Base-by-base conservation (phyloP, 2,888 invertebrate genomes). In the Xanthorhoe designata region DNA sequence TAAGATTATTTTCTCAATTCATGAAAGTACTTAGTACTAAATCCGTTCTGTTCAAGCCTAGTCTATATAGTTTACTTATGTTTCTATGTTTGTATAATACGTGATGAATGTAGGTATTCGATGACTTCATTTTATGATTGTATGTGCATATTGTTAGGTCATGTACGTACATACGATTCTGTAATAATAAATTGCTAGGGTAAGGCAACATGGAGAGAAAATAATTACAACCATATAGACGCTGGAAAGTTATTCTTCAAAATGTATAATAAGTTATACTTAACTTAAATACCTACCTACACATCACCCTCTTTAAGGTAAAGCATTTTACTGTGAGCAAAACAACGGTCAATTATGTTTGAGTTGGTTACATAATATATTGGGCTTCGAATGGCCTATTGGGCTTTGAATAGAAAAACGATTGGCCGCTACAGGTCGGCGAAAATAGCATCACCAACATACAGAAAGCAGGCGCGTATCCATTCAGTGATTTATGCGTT, bases 391-490 rank as follows among this genome's bases (percentile, higher is more conserved):
- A n/a, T n/a, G n/a, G n/a, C n/a, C n/a, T 72, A 79, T 78, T 76
- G 84, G 85, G 52, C 79, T 87, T 88, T 87, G 83, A 81, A 87
- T 89, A 86, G 83, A 81, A 84, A 84, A 87, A 80, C 82, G 79
- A 81, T 82, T 80, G 79, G 77, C 75, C 71, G 77, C 71, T 71
- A 68, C 74, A 70, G 75, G 76, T 80, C 81, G 80, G 79, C 85
- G 78, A 88, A 92, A 92, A 92, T 91, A 92, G 90, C 85, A 82
- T 78, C 82, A 86, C 80, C 84, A 85, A 90, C 85, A 80, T 89
- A 92, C 92, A 92, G 86, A 91, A 92, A 92, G 84, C 92, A 93
- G 92, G 87, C 89, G 85, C 88, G 78, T 86, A 82, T 84, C 86
- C 82, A 82, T 85, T 80, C 75, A 79, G 85, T 91, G 91, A 92